phyloP scores from a whole-genome alignment of 2,888 invertebrate species.

The Atherix ibis region DNA sequence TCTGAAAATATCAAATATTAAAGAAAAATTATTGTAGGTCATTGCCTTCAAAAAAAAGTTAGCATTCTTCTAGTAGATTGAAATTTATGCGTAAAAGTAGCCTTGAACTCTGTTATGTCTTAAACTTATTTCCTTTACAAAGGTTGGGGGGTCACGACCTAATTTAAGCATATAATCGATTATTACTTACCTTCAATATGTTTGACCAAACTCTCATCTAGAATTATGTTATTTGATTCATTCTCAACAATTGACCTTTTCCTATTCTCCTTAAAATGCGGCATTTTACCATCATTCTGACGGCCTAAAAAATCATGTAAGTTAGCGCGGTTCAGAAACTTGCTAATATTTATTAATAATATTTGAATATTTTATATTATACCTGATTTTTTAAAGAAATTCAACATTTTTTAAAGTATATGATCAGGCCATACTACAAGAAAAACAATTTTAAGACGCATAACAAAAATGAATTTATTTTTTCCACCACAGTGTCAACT shows the following conservation, averaged over 20 bases:
- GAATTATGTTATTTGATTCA: slow-evolving; percentile 1
- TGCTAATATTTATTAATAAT: neutral
- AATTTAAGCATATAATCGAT: no score
- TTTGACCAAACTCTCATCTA: slow-evolving; percentile 8
- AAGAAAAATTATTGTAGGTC: no score
- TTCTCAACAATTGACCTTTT: slow-evolving; percentile 6
- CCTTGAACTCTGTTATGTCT: no score
- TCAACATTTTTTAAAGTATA: slow-evolving; percentile 9
- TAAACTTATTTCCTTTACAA: no score
- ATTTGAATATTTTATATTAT: neutral
- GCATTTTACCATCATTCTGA: no score
- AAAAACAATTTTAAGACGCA: slow-evolving; percentile 1
- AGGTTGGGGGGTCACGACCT: no score
- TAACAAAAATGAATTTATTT: neutral
- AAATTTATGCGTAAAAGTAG: no score
- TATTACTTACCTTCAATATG: slow-evolving; percentile 3
- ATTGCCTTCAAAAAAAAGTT: no score
- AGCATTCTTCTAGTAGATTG: no score
- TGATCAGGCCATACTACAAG: no score
- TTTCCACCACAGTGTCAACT: neutral
- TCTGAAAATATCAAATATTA: slow-evolving; percentile 15
- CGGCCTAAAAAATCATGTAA: slow-evolving; percentile 8
- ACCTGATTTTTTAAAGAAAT: slow-evolving; percentile 12
- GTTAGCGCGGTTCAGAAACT: no score
- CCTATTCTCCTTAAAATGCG: no score